Percentiles rank a stretch among this genome's conserved stretches.
These are phyloP conservation scores for Andrena fulva DNA, from an alignment of 2,888 invertebrate genomes.

Conservation along the genomic window DNA sequence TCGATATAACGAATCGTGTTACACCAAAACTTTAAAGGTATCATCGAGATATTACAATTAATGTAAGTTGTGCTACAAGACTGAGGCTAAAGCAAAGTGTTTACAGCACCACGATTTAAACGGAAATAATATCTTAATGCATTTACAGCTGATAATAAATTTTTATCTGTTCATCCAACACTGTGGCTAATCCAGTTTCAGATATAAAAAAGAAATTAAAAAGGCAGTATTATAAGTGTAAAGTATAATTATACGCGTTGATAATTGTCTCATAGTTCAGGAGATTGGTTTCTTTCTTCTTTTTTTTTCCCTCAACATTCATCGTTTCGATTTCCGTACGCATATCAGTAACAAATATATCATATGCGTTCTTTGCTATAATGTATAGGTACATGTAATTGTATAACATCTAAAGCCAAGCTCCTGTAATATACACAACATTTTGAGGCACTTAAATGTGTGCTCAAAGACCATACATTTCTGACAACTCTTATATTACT, in stretches of 20 bases:
- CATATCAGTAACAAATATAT: slow-evolving; percentile 85
- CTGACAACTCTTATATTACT: slow-evolving; percentile 76
- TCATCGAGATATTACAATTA: slow-evolving; percentile 52
- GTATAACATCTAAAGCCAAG: slow-evolving; percentile 85
- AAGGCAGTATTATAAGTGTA: slow-evolving; percentile 83
- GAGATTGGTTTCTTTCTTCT: slow-evolving; percentile 80
- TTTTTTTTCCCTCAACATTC: slow-evolving; percentile 79
- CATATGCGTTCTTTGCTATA: slow-evolving; percentile 83
- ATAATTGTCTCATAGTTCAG: slow-evolving; percentile 75
- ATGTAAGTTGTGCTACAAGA: slow-evolving; percentile 59
- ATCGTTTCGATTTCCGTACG: slow-evolving; percentile 82
- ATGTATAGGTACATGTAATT: slow-evolving; percentile 84
- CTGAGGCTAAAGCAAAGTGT: slow-evolving; percentile 66
- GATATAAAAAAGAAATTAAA: slow-evolving; percentile 77
- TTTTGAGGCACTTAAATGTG: slow-evolving; percentile 85
- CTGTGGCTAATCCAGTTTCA: slow-evolving; percentile 64
- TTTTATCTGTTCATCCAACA: slow-evolving; percentile 68
- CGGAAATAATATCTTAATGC: slow-evolving; percentile 68
- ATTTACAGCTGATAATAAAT: slow-evolving; percentile 67
- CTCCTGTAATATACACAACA: slow-evolving; percentile 85
- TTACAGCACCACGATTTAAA: slow-evolving; percentile 72
- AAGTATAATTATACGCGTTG: slow-evolving; percentile 68
- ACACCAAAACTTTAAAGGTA: slow-evolving; percentile 51
- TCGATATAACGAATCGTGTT: slow-evolving; percentile 49
- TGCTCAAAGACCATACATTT: slow-evolving; percentile 83